These are phyloP conservation scores for Diaprepes abbreviatus DNA, from an alignment of 2,888 invertebrate species.

Conservation along the genomic window DNA sequence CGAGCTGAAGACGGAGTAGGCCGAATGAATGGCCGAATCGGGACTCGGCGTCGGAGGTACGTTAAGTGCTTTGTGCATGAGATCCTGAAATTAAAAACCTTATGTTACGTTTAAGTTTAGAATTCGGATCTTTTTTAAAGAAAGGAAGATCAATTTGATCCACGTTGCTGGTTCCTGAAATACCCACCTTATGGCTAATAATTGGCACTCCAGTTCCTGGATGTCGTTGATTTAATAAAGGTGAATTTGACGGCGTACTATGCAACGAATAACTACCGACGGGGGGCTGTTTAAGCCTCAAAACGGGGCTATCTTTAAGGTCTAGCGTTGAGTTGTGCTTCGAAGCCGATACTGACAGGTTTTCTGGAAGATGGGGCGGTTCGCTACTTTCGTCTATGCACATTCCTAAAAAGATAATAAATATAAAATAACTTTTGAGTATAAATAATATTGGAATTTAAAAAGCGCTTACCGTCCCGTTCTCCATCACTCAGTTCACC, in stretches of 20 bases:
- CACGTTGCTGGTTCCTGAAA: too few relatives aligned
- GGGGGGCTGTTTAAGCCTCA: constrained; percentile 69
- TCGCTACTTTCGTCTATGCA: constrained; percentile 61
- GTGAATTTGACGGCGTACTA: constrained; percentile 78
- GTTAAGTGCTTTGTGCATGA: constrained; percentile 71
- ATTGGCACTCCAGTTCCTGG: constrained; percentile 63
- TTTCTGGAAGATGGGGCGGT: constrained; percentile 59
- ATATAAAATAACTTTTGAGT: too few relatives aligned
- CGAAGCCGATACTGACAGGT: constrained; percentile 60
- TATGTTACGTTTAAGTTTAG: too few relatives aligned
- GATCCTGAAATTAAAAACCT: constrained; percentile 45
- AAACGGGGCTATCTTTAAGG: constrained; percentile 68
- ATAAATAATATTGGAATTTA: too few relatives aligned
- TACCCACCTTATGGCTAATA: constrained; percentile 63
- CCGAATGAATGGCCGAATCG: constrained; percentile 91
- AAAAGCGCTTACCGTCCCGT: constrained; percentile 61
- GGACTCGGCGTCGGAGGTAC: constrained; percentile 88
- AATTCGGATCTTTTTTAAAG: too few relatives aligned
- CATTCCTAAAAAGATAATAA: constrained; percentile 56
- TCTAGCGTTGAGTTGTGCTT: constrained; percentile 58
- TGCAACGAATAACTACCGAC: constrained; percentile 75
- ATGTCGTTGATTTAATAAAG: constrained; percentile 75
- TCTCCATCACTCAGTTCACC: constrained; percentile 93
- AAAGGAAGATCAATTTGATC: too few relatives aligned
- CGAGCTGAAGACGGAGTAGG: constrained; percentile 86